phyloP scores from a whole-genome alignment of 2,888 invertebrate genomes.

The Notodonta dromedarius region DNA sequence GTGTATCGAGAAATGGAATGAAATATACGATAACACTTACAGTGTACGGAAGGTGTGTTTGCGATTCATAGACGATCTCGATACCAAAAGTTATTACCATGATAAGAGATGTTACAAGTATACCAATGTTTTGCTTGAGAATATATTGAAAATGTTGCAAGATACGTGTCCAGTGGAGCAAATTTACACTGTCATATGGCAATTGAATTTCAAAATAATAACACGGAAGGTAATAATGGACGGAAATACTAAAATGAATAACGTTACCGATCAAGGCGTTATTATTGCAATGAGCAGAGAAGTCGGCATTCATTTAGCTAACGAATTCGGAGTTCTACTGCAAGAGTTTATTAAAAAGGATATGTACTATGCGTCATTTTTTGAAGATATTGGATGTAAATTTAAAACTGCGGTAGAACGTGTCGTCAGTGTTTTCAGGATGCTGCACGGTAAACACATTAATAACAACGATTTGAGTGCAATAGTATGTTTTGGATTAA shows the following conservation, averaged over 20 bases:
- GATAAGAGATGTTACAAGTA: slow-evolving; percentile 12
- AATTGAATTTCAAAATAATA: slow-evolving; percentile 36
- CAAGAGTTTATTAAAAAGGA: slow-evolving; percentile 34
- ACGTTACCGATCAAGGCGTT: slow-evolving; percentile 4
- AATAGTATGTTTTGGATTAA: slow-evolving; percentile 17
- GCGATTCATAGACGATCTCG: slow-evolving; percentile 33
- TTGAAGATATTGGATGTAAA: slow-evolving; percentile 7
- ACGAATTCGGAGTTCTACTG: slow-evolving; percentile 36
- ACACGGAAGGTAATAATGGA: slow-evolving; percentile 27
- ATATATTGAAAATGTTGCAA: slow-evolving; percentile 30
- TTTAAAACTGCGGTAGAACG: neutral
- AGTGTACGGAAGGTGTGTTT: slow-evolving; percentile 25
- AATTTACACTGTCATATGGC: slow-evolving; percentile 47
- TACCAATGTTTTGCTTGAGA: slow-evolving; percentile 35
- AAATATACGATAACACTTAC: slow-evolving; percentile 21
- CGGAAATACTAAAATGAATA: slow-evolving; percentile 9
- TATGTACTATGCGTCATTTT: slow-evolving; percentile 16
- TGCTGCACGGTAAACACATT: neutral
- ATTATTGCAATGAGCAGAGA: slow-evolving; percentile 11
- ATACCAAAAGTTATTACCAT: slow-evolving; percentile 12
- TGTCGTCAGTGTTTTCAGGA: neutral
- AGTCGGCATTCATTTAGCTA: slow-evolving; percentile 30
- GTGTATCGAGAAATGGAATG: slow-evolving; percentile 37
- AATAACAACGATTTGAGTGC: slow-evolving; percentile 9
- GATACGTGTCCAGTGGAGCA: slow-evolving; percentile 31